A percentile compares a stretch with the other conserved stretches of the same genome.
Evolutionary conservation across 2,797 vertebrate genomes (phyloP).

Genomic region (Microctenopoma lineatum): DNA sequence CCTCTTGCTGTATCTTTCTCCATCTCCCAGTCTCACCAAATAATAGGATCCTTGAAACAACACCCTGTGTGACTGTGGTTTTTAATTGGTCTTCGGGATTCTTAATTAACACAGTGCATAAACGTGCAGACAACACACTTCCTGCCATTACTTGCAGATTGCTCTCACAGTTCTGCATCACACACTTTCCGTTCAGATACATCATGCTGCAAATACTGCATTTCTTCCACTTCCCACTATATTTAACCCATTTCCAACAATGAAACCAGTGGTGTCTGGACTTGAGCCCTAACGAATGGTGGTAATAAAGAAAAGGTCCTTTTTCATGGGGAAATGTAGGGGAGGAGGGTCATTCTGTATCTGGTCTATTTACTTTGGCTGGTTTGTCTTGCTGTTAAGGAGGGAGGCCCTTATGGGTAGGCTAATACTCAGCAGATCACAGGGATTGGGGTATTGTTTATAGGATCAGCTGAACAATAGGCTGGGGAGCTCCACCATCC

Average conservation of each 20-base stretch:
- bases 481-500: constrained; percentile 66
- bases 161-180: constrained; percentile 58
- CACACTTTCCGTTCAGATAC: constrained; percentile 39
- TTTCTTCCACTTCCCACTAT: constrained; percentile 27
- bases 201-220: constrained; percentile 46
- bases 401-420: constrained; percentile 34
- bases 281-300: background rate
- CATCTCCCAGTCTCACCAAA: constrained; percentile 71
- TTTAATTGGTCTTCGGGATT: constrained; percentile 82
- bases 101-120: constrained; percentile 75
- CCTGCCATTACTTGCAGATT: constrained; percentile 64
- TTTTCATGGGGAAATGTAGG: constrained; percentile 20
- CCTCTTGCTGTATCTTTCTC: constrained; percentile 63
- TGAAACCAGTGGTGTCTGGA: constrained; percentile 4
- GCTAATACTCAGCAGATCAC: constrained; percentile 65
- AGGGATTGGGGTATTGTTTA: constrained; percentile 76
- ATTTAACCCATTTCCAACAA: constrained; percentile 26
- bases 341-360: constrained; percentile 25
- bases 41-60: constrained; percentile 80
- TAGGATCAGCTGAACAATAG: constrained; percentile 79
- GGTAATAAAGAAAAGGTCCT: background rate
- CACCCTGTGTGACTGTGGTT: constrained; percentile 69
- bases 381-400: constrained; percentile 38
- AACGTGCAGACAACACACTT: constrained; percentile 62
- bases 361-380: constrained; percentile 32